Conservation (phyloP, 2,888 invertebrate species). For the Deladenus siricidicola region DNA sequence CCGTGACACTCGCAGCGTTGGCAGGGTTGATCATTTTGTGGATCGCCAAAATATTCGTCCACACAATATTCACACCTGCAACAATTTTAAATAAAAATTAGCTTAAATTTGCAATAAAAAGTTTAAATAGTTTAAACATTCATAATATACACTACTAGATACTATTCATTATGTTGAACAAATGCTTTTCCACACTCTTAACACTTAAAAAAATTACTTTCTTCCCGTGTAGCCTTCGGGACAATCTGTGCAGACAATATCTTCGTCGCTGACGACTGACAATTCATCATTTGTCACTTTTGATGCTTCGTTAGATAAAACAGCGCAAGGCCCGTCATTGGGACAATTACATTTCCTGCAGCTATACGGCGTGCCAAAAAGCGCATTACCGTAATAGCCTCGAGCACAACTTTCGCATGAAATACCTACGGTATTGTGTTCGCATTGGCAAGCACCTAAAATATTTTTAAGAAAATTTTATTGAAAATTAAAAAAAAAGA, state of each 20-base stretch:
- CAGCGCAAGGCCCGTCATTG: constrained; percentile 75
- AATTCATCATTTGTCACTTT: neutral
- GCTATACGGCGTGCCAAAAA: constrained; percentile 60
- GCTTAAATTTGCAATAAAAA: neutral
- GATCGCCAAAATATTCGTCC: constrained; percentile 89
- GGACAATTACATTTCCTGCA: constrained; percentile 82
- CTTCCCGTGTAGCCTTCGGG: constrained; percentile 73
- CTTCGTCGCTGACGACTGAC: constrained; percentile 63
- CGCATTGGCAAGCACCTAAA: constrained; percentile 60
- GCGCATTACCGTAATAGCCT: constrained; percentile 89
- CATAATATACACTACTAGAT: too few relatives aligned
- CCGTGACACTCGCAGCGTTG: constrained; percentile 58
- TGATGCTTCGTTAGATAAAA: constrained; percentile 54
- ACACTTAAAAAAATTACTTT: constrained; percentile 9
- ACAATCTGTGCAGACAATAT: constrained; percentile 80
- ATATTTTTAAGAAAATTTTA: neutral
- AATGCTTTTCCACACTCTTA: too few relatives aligned
- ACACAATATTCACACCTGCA: constrained; percentile 77
- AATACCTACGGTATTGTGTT: constrained; percentile 81
- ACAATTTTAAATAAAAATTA: neutral
- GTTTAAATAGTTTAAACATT: too few relatives aligned
- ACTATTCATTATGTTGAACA: too few relatives aligned
- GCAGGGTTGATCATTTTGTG: constrained; percentile 59
- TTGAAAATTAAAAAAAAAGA: too few relatives aligned
- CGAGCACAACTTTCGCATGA: constrained; percentile 86